Evolutionary conservation across 2,797 vertebrate genomes (phyloP).

Genomic region (Sebastes vulpes): DNA sequence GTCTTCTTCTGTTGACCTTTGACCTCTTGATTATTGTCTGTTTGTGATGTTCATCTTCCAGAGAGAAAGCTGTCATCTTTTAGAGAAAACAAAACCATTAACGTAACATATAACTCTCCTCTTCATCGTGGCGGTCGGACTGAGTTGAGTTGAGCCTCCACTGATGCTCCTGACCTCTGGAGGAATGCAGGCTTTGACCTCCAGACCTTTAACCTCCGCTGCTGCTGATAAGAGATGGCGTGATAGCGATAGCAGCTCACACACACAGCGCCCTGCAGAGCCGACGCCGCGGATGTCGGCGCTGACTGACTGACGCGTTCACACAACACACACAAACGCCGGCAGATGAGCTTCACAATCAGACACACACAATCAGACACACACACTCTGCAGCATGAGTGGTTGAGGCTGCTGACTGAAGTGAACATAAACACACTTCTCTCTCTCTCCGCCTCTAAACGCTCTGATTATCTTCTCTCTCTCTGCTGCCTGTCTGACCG

Average conservation of each 20-base stretch:
- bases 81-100: not conserved
- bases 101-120: not conserved
- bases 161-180: slow-evolving; percentile 40
- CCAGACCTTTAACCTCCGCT: slow-evolving; percentile 41
- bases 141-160: not conserved
- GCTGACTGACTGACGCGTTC: slow-evolving; percentile 14
- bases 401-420: not conserved
- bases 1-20: slow-evolving; percentile 7
- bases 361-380: not conserved
- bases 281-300: not conserved
- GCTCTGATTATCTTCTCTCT: not conserved
- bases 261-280: slow-evolving; percentile 2
- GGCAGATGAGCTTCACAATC: not conserved
- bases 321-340: not conserved
- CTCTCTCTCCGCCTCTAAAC: not conserved
- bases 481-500: not conserved
- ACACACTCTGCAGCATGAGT: not conserved
- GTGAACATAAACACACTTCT: not conserved
- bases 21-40: not conserved
- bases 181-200: slow-evolving; percentile 64
- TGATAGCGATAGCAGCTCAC: slow-evolving; percentile 46
- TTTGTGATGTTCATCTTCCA: not conserved
- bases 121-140: not conserved
- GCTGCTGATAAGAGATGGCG: slow-evolving; percentile 50
- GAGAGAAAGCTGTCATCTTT: not conserved